A percentile compares a stretch with the other conserved stretches of the same genome.
These are phyloP conservation scores for Catocala nupta DNA, from an alignment of 2,888 invertebrate genomes.

Conservation along the genomic window DNA sequence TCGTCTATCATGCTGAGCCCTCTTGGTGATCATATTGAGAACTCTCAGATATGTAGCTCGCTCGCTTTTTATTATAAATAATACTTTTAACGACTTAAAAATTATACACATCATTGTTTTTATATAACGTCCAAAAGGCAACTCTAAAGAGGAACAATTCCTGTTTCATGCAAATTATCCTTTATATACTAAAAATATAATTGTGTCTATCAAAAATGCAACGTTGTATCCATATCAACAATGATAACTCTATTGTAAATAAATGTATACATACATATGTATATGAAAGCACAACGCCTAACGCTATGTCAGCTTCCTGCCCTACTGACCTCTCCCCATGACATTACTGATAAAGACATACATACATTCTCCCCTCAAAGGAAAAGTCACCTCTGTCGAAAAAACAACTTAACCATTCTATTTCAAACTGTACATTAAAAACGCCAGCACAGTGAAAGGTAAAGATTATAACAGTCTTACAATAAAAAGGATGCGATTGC, in stretches of 20 bases:
- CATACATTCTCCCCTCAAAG: neutral
- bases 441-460: neutral
- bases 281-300: neutral
- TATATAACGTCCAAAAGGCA: too few species aligned
- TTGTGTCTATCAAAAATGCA: too few species aligned
- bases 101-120: too few species aligned
- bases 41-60: too few species aligned
- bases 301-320: slow-evolving; percentile 8
- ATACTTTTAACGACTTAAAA: too few species aligned
- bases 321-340: slow-evolving; percentile 19
- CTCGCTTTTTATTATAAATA: too few species aligned
- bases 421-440: neutral
- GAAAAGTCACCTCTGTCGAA: neutral
- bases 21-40: too few species aligned
- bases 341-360: slow-evolving; percentile 2
- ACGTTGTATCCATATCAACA: too few species aligned
- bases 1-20: too few species aligned
- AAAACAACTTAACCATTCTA: neutral
- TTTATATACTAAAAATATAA: too few species aligned
- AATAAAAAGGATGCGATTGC: slow-evolving; percentile 61
- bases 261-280: neutral
- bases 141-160: too few species aligned
- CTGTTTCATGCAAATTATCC: too few species aligned
- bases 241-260: neutral
- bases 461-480: slow-evolving; percentile 24